Evolutionary conservation across 2,888 invertebrate species (phyloP).

Genomic region (Nebria brevicollis): DNA sequence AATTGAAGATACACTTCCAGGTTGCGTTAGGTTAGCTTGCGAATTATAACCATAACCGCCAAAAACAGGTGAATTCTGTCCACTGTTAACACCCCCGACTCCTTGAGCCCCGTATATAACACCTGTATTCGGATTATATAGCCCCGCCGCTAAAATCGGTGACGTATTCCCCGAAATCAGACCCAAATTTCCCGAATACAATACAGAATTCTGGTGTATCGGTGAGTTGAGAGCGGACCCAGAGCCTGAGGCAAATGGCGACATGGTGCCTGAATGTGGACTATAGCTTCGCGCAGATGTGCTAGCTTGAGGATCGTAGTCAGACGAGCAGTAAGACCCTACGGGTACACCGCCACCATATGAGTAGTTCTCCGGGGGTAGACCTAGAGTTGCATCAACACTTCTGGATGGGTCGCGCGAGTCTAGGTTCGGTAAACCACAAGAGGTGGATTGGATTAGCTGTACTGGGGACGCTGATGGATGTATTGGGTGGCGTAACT

Average conservation of each 20-base stretch:
- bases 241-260: constrained; percentile 56
- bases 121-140: constrained; percentile 53
- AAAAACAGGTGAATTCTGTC: constrained; percentile 51
- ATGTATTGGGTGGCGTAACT: constrained; percentile 57
- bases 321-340: constrained; percentile 44
- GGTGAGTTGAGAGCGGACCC: constrained; percentile 58
- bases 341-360: constrained; percentile 25
- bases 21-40: constrained; percentile 48
- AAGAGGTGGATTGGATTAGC: constrained; percentile 46
- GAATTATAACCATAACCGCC: constrained; percentile 20
- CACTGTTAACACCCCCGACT: constrained; percentile 54
- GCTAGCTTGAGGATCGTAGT: constrained; percentile 48
- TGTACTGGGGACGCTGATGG: constrained; percentile 70
- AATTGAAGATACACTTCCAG: constrained; percentile 65
- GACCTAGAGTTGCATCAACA: constrained; percentile 54
- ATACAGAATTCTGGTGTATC: constrained; percentile 54
- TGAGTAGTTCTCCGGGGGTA: constrained; percentile 47
- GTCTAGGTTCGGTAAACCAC: neutral
- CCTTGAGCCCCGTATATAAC: neutral
- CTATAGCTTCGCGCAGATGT: constrained; percentile 50
- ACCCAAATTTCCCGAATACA: constrained; percentile 55
- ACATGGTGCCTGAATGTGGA: constrained; percentile 54
- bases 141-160: constrained; percentile 57
- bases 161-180: constrained; percentile 56
- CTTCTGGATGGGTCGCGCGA: constrained; percentile 48